Percentiles rank a stretch among this genome's conserved stretches.
phyloP scores from a whole-genome alignment of 2,888 invertebrate species.

The Rhagonycha fulva region DNA sequence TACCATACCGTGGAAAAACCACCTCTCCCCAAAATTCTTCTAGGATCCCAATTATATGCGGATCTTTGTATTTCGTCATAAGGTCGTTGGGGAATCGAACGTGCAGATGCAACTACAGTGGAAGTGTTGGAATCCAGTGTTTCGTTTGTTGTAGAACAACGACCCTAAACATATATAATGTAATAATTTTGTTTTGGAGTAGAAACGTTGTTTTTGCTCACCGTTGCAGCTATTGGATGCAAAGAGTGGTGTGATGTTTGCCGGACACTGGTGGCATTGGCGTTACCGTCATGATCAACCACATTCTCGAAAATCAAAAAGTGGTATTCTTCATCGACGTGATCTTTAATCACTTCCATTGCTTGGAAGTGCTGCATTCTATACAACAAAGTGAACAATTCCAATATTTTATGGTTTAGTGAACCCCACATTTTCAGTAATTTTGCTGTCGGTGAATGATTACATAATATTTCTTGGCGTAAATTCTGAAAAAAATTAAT shows the following conservation, averaged over 20 bases:
- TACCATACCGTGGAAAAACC: slow-evolving; percentile 93
- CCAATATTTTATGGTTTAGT: slow-evolving; percentile 79
- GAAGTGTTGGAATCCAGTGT: slow-evolving; percentile 46
- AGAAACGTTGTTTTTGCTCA: too few relatives aligned
- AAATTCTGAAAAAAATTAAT: slow-evolving; percentile 6
- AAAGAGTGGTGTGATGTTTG: too few relatives aligned
- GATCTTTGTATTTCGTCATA: slow-evolving; percentile 77
- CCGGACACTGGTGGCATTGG: too few relatives aligned
- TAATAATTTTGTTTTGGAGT: too few relatives aligned
- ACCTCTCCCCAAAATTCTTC: slow-evolving; percentile 78
- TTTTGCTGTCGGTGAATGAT: slow-evolving; percentile 72
- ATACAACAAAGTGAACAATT: slow-evolving; percentile 77
- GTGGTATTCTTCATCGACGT: slow-evolving; percentile 70
- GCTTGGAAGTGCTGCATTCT: slow-evolving; percentile 78
- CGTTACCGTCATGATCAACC: too few relatives aligned
- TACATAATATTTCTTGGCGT: slow-evolving; percentile 59
- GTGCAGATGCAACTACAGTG: slow-evolving; percentile 51
- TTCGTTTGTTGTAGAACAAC: slow-evolving; percentile 34
- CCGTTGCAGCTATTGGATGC: too few relatives aligned
- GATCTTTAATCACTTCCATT: slow-evolving; percentile 69
- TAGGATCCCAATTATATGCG: slow-evolving; percentile 78
- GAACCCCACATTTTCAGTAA: slow-evolving; percentile 81
- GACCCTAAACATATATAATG: too few relatives aligned
- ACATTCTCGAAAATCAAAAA: too few relatives aligned
- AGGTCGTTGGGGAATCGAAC: slow-evolving; percentile 61